These are phyloP conservation scores for Luperina nickerlii DNA, from an alignment of 2,888 invertebrate species.

Conservation along the genomic window DNA sequence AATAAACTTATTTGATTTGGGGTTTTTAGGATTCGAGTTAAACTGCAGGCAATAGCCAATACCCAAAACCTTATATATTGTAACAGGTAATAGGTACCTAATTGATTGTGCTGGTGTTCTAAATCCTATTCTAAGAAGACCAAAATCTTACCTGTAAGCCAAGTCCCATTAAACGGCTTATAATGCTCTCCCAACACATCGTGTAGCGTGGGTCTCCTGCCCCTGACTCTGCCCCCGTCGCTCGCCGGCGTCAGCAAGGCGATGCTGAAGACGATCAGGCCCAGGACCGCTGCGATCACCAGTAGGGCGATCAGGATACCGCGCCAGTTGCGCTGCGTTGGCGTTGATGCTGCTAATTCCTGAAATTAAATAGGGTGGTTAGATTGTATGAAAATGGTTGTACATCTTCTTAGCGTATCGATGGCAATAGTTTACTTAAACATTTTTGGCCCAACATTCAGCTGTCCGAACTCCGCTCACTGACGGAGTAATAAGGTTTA, in stretches of 20 bases:
- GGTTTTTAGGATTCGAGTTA: neutral
- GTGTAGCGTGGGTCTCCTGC: conserved; percentile 92
- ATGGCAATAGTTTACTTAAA: no score
- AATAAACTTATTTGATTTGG: neutral
- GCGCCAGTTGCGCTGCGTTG: conserved; percentile 97
- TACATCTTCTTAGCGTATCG: neutral
- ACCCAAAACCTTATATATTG: neutral
- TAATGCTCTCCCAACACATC: conserved; percentile 91
- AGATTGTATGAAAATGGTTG: neutral
- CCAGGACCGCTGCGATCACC: conserved; percentile 96
- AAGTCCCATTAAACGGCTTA: conserved; percentile 93
- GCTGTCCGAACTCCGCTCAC: no score
- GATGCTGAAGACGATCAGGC: conserved; percentile 97
- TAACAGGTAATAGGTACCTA: neutral
- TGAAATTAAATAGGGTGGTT: conserved; percentile 79
- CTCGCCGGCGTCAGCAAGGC: conserved; percentile 95
- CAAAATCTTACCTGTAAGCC: conserved; percentile 81
- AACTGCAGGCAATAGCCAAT: neutral
- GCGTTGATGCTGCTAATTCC: conserved; percentile 97
- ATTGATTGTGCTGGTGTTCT: neutral
- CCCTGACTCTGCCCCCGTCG: conserved; percentile 92
- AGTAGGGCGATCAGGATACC: conserved; percentile 97
- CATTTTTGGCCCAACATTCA: no score
- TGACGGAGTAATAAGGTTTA: no score
- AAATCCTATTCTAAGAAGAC: neutral